Evolutionary conservation across 2,797 vertebrate genomes (phyloP), one percentile per base, ranked within the genome.

Genomic region (Paratrypauchen microcephalus): DNA sequence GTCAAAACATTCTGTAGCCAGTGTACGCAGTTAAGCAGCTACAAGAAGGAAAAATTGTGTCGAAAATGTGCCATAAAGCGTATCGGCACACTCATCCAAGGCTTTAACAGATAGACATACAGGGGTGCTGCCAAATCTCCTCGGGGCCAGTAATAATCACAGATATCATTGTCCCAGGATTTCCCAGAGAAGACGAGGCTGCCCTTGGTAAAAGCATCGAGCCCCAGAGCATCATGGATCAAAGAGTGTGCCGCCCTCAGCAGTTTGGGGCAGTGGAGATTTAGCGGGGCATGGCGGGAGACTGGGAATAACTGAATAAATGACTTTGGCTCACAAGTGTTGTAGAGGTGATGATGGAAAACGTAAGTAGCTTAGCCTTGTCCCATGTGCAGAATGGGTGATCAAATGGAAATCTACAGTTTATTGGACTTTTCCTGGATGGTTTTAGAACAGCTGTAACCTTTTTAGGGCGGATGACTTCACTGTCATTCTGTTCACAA

Each of bases 11-110:
- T 4, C 21, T 23, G 28, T 65, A 57, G 64, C 36, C 30, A 52
- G 21, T 70, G 36, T 68, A 69, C 58, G 67, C 47, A 74, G 66
- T 69, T 74, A 5, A 0, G 45, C 71, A 36, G 8, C 39, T 13
- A 19, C 52, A 36, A 62, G 5, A 21, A 56, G 73, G 73, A 78
- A 13, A 55, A 55, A 55, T 8, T 7, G 19, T n/a, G 52, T 36
- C 19, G 79, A 69, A 77, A 78, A 80, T 68, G 24, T 24, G 9
- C 72, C 71, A 76, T 88, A 71, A 85, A 81, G 81, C 71, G 78
- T 72, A 70, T 81, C 82, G 76, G 68, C 62, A 67, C 19, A 2
- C 52, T 67, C 39, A 72, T 79, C 80, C 81, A 16, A 79, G 63
- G 50, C 55, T 39, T 66, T 79, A 50, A 64, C 60, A 76, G 79